Evolutionary conservation across 2,888 invertebrate genomes (phyloP).

Genomic region (Pristionchus mayeri): DNA sequence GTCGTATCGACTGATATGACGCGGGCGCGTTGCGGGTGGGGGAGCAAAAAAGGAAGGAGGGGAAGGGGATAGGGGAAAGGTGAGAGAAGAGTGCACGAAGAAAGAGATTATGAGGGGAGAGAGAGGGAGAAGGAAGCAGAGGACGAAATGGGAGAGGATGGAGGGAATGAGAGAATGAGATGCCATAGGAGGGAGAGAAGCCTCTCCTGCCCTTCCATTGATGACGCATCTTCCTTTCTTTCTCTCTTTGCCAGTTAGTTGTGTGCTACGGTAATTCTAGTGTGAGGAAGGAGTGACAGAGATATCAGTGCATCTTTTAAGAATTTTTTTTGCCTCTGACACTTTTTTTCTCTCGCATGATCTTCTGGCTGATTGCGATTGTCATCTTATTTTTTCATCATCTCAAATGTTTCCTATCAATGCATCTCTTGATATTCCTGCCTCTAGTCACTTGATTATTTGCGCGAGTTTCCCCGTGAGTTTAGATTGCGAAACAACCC

Average conservation of each 20-base stretch:
- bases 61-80: not conserved
- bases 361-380: too few species aligned
- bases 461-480: too few species aligned
- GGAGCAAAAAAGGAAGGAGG: not conserved
- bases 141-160: not conserved
- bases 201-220: not conserved
- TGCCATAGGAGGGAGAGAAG: not conserved
- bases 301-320: too few species aligned
- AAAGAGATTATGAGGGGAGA: not conserved
- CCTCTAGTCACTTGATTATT: too few species aligned
- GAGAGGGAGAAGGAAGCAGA: not conserved
- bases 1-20: conserved; percentile 25
- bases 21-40: not conserved
- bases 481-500: too few species aligned
- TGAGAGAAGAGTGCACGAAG: not conserved
- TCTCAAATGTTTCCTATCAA: too few species aligned
- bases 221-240: not conserved
- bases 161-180: conserved; percentile 4
- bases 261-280: not conserved
- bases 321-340: too few species aligned
- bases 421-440: too few species aligned
- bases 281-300: too few species aligned
- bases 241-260: not conserved
- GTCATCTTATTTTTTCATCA: too few species aligned
- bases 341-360: too few species aligned